Percentiles rank a stretch among this genome's conserved stretches.
Conservation (phyloP, 2,113 vertebrate species). For the Pao palembangensis region DNA sequence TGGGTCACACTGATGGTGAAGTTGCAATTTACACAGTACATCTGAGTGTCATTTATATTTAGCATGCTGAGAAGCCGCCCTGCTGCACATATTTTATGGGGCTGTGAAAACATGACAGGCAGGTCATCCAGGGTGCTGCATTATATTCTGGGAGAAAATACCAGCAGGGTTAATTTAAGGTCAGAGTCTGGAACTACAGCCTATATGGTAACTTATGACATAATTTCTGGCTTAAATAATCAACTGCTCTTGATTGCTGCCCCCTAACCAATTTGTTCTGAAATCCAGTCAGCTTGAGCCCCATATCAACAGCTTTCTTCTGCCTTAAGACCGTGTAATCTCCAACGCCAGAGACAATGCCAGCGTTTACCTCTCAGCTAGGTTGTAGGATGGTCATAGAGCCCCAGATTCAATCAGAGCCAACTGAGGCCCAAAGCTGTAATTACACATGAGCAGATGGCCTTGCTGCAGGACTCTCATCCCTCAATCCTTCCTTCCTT, state of each 20-base stretch:
- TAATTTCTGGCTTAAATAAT: slow-evolving; percentile 4
- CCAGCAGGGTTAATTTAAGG: neutral
- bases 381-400: slow-evolving; percentile 41
- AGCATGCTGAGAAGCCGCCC: slow-evolving; percentile 4
- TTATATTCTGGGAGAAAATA: slow-evolving; percentile 9
- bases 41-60: slow-evolving; percentile 21
- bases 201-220: too few relatives aligned
- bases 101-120: slow-evolving; percentile 18
- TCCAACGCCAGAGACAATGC: slow-evolving; percentile 17
- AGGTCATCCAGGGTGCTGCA: neutral
- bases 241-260: neutral
- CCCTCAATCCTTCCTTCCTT: slow-evolving; percentile 24
- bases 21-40: slow-evolving; percentile 10
- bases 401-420: slow-evolving; percentile 31
- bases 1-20: slow-evolving; percentile 17
- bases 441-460: slow-evolving; percentile 68
- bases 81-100: slow-evolving; percentile 14
- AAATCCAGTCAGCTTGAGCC: slow-evolving; percentile 15
- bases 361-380: slow-evolving; percentile 45
- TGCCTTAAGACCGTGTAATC: slow-evolving; percentile 29
- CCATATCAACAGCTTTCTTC: slow-evolving; percentile 26
- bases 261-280: neutral
- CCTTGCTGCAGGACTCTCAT: slow-evolving; percentile 40
- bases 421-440: slow-evolving; percentile 50
- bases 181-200: neutral